Evolutionary conservation across 2,888 invertebrate species (phyloP).

Genomic region (Drosophila anomelani): DNA sequence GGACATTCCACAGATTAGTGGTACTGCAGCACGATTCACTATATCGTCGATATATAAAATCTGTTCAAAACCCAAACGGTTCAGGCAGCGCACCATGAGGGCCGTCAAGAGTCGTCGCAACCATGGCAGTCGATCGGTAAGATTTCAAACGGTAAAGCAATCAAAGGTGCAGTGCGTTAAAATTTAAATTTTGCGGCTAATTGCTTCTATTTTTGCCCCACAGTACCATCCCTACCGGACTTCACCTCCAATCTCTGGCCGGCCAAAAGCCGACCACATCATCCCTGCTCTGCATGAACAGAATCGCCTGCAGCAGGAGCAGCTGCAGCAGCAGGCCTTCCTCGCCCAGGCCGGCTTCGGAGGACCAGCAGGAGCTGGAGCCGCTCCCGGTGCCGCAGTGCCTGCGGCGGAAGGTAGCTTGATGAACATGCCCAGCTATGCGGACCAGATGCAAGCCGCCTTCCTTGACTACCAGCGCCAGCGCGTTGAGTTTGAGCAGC

Average conservation of each 20-base stretch:
- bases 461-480: slow-evolving; percentile 76
- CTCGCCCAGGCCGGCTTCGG: slow-evolving; percentile 24
- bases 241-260: not conserved
- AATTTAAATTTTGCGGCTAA: too few species aligned
- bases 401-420: slow-evolving; percentile 12
- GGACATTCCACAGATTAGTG: not conserved
- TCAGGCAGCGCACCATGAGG: not conserved
- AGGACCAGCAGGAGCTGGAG: slow-evolving; percentile 24
- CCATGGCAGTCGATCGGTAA: not conserved
- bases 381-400: not conserved
- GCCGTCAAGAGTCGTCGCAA: not conserved
- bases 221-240: not conserved
- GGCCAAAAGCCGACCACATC: slow-evolving; percentile 21
- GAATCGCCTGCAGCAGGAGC: slow-evolving; percentile 56
- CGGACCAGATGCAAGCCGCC: slow-evolving; percentile 76
- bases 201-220: not conserved
- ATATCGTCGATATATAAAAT: not conserved
- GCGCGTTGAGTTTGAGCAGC: slow-evolving; percentile 73
- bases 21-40: not conserved
- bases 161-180: too few species aligned
- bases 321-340: slow-evolving; percentile 57
- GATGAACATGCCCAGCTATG: slow-evolving; percentile 53
- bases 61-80: too few species aligned
- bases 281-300: slow-evolving; percentile 47
- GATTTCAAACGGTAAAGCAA: not conserved